These are phyloP conservation scores for Hartigia nigra DNA, from an alignment of 2,888 invertebrate species.

Conservation along the genomic window DNA sequence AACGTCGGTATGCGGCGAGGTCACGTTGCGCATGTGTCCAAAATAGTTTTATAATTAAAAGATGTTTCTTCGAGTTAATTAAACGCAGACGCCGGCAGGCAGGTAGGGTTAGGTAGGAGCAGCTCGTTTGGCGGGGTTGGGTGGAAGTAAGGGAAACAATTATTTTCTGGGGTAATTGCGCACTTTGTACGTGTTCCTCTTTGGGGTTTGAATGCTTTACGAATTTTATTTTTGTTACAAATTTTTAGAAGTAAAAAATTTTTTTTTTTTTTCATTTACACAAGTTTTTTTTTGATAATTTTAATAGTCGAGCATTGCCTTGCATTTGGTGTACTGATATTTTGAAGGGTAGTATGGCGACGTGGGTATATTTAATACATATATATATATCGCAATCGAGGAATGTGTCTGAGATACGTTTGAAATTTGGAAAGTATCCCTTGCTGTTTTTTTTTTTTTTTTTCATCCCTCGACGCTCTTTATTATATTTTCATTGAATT, in stretches of 20 bases:
- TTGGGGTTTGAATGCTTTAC: neutral
- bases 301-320: neutral
- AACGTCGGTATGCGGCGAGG: slow-evolving; percentile 1
- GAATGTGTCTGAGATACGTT: neutral
- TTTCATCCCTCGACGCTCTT: neutral
- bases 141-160: slow-evolving; percentile 39
- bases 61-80: slow-evolving; percentile 58
- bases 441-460: too few species aligned
- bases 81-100: slow-evolving; percentile 36
- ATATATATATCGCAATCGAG: too few species aligned
- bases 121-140: slow-evolving; percentile 1
- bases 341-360: neutral
- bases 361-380: too few species aligned
- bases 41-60: slow-evolving; percentile 54
- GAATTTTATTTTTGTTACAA: neutral
- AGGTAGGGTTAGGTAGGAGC: slow-evolving; percentile 13
- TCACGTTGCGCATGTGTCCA: slow-evolving; percentile 13
- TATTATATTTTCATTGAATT: neutral
- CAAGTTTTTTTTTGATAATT: too few species aligned
- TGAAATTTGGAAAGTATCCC: neutral
- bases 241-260: too few species aligned
- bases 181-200: slow-evolving; percentile 27
- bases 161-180: slow-evolving; percentile 57
- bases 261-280: neutral
- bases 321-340: too few species aligned